Evolutionary conservation across 2,797 vertebrate genomes (phyloP), one percentile per base, ranked within the genome.

Genomic region (Siniperca scherzeri): DNA sequence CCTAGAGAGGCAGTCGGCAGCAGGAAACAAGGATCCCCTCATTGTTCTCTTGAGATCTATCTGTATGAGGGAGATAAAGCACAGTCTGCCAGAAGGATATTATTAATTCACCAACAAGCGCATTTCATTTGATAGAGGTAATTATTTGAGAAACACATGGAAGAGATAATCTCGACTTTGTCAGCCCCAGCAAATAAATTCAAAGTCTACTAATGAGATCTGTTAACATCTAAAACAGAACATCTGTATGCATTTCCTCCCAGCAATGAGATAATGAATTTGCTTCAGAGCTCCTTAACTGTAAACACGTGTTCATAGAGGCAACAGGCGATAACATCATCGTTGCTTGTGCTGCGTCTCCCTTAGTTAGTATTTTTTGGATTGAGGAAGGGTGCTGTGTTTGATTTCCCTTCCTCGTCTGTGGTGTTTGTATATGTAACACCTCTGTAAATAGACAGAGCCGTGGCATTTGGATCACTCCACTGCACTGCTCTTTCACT

Each of bases 221-320:
- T 74, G 78, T 90, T 91, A 89, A 86, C 83, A 88, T 93, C 87
- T 91, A 92, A 94, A 94, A 82, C 72, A 79, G 67, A 90, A 92
- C 95, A 95, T 92, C 90, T 95, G 95, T 81, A 88, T 72, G 68
- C 82, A 78, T 94, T 95, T 94, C 93, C 87, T 91, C 77, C 67
- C 83, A 86, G 87, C 87, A 90, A 86, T 92, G 93, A 95, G 90
- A 91, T 92, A 92, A 95, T 94, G 82, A 90, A 87, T 93, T 93
- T 87, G 68, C 85, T 82, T 90, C 86, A 83, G 84, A 90, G 76
- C 78, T 83, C 6, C 55, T 71, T 94, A 94, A 94, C 78, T 89
- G 76, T 92, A 89, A 94, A 92, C 94, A 95, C 65, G 79, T 95
- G 94, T 88, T 86, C 44, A 50, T 67, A 82, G 68, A 75, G 57